Conservation (phyloP, 1,140 invertebrate genomes). For the Phthorimaea operculella region DNA sequence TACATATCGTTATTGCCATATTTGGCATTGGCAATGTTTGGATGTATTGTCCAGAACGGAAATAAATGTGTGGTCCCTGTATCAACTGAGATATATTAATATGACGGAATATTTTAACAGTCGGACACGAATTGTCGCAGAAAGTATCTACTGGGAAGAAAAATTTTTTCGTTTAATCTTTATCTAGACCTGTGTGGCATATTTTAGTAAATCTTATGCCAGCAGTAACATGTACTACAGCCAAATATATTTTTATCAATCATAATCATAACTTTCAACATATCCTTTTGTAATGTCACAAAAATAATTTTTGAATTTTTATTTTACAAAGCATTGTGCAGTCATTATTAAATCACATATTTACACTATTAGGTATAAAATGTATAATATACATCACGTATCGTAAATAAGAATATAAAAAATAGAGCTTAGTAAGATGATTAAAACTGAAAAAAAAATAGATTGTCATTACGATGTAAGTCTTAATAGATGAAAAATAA, state of each 20-base stretch:
- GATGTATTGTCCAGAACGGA: too few species aligned
- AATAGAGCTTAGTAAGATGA: conserved; percentile 66
- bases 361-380: conserved; percentile 65
- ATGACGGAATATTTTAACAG: too few species aligned
- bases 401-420: conserved; percentile 48
- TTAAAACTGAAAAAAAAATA: conserved; percentile 55
- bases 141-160: too few species aligned
- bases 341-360: conserved; percentile 53
- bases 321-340: conserved; percentile 31
- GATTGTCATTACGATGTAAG: conserved; percentile 56
- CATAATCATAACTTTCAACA: conserved; percentile 25
- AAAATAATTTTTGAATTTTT: conserved; percentile 20
- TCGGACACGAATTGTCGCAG: too few species aligned
- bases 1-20: too few species aligned
- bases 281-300: conserved; percentile 26
- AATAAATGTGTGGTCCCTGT: too few species aligned
- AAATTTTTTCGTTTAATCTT: too few species aligned
- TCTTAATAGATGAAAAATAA: conserved; percentile 48
- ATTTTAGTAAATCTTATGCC: neutral
- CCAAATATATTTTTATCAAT: conserved; percentile 3
- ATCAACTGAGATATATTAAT: too few species aligned
- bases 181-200: too few species aligned
- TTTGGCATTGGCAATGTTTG: too few species aligned
- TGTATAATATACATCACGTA: conserved; percentile 63
- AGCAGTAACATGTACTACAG: neutral